Evolutionary conservation across 2,797 vertebrate species (phyloP), one percentile per base, ranked within the genome.

Genomic region (Sebastolobus alascanus): DNA sequence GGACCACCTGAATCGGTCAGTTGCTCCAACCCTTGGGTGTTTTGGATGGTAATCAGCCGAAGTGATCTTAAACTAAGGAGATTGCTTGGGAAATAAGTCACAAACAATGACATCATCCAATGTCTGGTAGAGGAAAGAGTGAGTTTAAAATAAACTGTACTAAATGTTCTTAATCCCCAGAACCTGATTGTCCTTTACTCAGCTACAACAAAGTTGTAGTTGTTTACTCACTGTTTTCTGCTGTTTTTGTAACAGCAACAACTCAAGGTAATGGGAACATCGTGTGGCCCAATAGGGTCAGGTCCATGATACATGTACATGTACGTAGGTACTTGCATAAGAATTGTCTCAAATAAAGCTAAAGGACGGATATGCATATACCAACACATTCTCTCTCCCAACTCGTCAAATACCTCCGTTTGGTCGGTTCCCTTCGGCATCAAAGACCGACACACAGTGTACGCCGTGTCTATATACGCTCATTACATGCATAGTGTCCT

Each of bases 61-160:
- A 76, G 46, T 56, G 61, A 73, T 72, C 64, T 76, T 65, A 77
- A 85, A 83, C 66, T 35, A 52, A 60, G 13, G n/a, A 75, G 70
- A 74, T 54, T 63, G 38, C 18, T 77, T 46, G 40, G 37, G 20
- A 76, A 84, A 87, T 14, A 59, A 77, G 37, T 68, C 71, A 70
- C 72, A 83, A 82, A 71, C 20, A 43, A 46, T 85, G 78, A 84
- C 72, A 38, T 87, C 69, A 87, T 69, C 20, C 12, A 31, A 38
- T 29, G 18, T 73, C 16, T 60, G 54, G 25, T 16, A 35, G 37
- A 67, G 33, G 22, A 80, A 73, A 67, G 20, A 22, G n/a, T 7
- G 3, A 33, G 27, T 69, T 76, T 11, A 75, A 66, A 81, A 77
- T 29, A 7, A 22, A 65, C 29, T 43, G 29, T 14, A 6, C 52